phyloP scores from a whole-genome alignment of 2,888 invertebrate species.

The Stegana nigrithorax region DNA sequence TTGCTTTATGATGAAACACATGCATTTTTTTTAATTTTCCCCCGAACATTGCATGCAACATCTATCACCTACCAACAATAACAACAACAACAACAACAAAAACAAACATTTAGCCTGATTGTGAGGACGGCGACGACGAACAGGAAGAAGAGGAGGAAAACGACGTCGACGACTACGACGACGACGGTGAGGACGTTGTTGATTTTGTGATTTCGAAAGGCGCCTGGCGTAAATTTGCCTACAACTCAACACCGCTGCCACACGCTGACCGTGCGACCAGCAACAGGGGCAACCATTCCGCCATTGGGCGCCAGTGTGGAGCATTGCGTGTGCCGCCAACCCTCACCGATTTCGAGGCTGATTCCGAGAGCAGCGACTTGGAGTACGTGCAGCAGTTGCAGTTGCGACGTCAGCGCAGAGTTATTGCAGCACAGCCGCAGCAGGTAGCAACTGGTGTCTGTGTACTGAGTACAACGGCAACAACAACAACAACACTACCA shows the following conservation, averaged over 20 bases:
- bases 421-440: conserved; percentile 25
- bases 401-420: conserved; percentile 32
- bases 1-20: conserved; percentile 28
- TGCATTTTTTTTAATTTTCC: too few relatives aligned
- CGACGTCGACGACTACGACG: conserved; percentile 54
- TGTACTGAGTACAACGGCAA: conserved; percentile 19
- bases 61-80: not conserved
- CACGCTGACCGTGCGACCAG: conserved; percentile 24
- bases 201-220: conserved; percentile 51
- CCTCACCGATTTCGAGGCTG: conserved; percentile 72
- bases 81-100: not conserved
- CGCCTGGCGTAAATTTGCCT: conserved; percentile 48
- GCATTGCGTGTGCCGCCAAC: conserved; percentile 42
- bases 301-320: conserved; percentile 20
- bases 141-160: conserved; percentile 59
- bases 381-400: conserved; percentile 65
- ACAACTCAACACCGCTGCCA: conserved; percentile 38
- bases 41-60: not conserved
- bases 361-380: conserved; percentile 71
- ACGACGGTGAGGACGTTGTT: conserved; percentile 54
- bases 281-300: conserved; percentile 30
- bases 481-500: conserved; percentile 23
- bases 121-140: conserved; percentile 63
- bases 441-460: conserved; percentile 15
- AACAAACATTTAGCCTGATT: conserved; percentile 41